These are phyloP conservation scores for Oryzias celebensis DNA, from an alignment of 2,113 vertebrate genomes.

Conservation along the genomic window DNA sequence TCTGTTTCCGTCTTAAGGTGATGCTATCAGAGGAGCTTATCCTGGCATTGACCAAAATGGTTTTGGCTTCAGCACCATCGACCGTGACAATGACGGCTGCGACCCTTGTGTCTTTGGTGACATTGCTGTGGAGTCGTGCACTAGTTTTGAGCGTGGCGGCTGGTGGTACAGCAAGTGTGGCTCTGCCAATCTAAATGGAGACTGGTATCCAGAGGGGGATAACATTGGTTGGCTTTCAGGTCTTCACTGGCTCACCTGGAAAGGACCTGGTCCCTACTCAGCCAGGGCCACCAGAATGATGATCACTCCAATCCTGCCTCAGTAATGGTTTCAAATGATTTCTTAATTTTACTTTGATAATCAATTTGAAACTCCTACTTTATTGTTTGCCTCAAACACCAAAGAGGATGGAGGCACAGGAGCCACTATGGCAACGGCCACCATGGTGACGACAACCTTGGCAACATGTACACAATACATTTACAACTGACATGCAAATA, in stretches of 20 bases:
- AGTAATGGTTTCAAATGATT: too few species aligned
- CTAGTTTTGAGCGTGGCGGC: background rate
- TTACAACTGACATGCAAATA: too few species aligned
- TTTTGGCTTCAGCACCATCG: conserved; percentile 66
- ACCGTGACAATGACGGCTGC: conserved; percentile 66
- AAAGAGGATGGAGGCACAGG: too few species aligned
- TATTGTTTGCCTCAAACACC: too few species aligned
- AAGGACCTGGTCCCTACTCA: conserved; percentile 26
- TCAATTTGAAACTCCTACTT: too few species aligned
- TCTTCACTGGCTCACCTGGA: conserved; percentile 74
- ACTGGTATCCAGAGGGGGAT: conserved; percentile 41
- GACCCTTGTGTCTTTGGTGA: conserved; percentile 54
- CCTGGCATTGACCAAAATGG: background rate
- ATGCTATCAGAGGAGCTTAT: conserved; percentile 56
- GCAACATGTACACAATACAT: too few species aligned
- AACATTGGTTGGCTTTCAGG: conserved; percentile 63
- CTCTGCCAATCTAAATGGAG: conserved; percentile 57
- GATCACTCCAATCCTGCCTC: too few species aligned
- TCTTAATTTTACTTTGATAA: background rate
- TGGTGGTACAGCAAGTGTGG: conserved; percentile 76
- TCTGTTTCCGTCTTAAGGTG: conserved; percentile 37
- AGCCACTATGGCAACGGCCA: too few species aligned
- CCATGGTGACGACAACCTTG: too few species aligned
- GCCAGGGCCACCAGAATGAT: background rate
- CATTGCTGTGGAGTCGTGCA: conserved; percentile 23